phyloP scores from a whole-genome alignment of 1,140 invertebrate genomes.

The Pseudomyrmex cubaensis region DNA sequence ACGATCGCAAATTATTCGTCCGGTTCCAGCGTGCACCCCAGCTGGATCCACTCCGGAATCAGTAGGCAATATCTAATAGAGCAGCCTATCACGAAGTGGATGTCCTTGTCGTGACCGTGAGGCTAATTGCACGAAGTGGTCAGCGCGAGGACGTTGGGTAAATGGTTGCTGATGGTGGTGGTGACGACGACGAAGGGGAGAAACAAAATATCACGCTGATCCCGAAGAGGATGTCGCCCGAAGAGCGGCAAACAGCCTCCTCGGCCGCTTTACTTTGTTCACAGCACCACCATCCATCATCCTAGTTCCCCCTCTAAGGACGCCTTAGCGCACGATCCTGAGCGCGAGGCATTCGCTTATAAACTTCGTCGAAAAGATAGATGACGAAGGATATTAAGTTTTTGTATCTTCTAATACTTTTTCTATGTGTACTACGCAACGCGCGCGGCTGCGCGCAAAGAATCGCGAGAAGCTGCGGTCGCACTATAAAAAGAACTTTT shows the following conservation, averaged over 20 bases:
- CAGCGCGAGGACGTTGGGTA: slow-evolving; percentile 65
- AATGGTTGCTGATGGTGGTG: slow-evolving; percentile 61
- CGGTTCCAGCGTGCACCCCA: slow-evolving; percentile 49
- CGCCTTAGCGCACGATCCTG: slow-evolving; percentile 27
- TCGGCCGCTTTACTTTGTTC: slow-evolving; percentile 72
- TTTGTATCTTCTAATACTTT: slow-evolving; percentile 53
- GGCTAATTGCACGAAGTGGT: slow-evolving; percentile 79
- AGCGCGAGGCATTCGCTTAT: slow-evolving; percentile 46
- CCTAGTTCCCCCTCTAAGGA: slow-evolving; percentile 57
- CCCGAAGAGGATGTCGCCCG: slow-evolving; percentile 65
- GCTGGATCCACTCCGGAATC: slow-evolving; percentile 55
- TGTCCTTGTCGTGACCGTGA: slow-evolving; percentile 82
- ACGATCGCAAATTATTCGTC: slow-evolving; percentile 79
- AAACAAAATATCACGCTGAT: slow-evolving; percentile 70
- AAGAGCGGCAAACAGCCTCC: slow-evolving; percentile 36
- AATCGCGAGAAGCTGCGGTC: slow-evolving; percentile 18
- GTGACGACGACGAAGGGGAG: slow-evolving; percentile 32
- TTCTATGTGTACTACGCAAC: slow-evolving; percentile 46
- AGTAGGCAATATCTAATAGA: slow-evolving; percentile 76
- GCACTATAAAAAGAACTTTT: neutral
- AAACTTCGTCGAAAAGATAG: slow-evolving; percentile 64
- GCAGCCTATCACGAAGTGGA: slow-evolving; percentile 80
- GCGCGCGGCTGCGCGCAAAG: slow-evolving; percentile 22
- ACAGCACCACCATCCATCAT: slow-evolving; percentile 73
- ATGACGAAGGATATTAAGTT: slow-evolving; percentile 61